Evolutionary conservation across 2,113 vertebrate genomes (phyloP), one percentile per base, ranked within the genome.

Genomic region (Maccullochella peelii): DNA sequence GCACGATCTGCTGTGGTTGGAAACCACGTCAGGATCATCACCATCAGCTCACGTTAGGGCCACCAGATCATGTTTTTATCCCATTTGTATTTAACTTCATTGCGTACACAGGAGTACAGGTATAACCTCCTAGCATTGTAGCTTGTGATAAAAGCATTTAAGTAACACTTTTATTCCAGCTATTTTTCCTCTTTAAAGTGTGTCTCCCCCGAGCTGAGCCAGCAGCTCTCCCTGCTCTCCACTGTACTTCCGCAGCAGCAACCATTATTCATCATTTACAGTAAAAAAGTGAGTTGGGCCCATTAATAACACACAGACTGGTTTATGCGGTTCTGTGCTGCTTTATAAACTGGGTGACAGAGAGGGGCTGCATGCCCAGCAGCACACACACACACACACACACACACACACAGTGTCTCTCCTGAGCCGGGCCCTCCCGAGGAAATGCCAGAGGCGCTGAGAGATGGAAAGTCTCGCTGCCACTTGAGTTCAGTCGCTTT

Each of bases 391-490:
- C 69, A 76, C 50, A 80, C 73, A 77, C 71, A 62, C 58, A 71
- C 71, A 47, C 66, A 74, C 52, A 73, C 77, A 73, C 62, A 27
- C 36, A 25, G 20, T 14, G 33, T 58, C 49, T 68, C 79, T 86
- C 81, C 78, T 50, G 70, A 82, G 70, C 66, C 65, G 42, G 81
- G 50, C 57, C 49, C 82, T 88, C 83, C 38, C 36, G 81, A 90
- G 91, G 85, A 91, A 91, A 91, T 89, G 85, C 88, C 90, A 88
- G 73, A 89, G 79, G 83, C 78, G 55, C 78, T 85, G 66, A 80
- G 88, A 71, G 88, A 89, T 93, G 91, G 90, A 93, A 91, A 91
- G 78, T 91, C 86, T 86, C 69, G 15, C 70, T 77, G 80, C 72
- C 82, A 79, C 81, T 86, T 86, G 70, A 42, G 18, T 70, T 80